phyloP scores from a whole-genome alignment of 1,140 invertebrate species.

The Atta texana region DNA sequence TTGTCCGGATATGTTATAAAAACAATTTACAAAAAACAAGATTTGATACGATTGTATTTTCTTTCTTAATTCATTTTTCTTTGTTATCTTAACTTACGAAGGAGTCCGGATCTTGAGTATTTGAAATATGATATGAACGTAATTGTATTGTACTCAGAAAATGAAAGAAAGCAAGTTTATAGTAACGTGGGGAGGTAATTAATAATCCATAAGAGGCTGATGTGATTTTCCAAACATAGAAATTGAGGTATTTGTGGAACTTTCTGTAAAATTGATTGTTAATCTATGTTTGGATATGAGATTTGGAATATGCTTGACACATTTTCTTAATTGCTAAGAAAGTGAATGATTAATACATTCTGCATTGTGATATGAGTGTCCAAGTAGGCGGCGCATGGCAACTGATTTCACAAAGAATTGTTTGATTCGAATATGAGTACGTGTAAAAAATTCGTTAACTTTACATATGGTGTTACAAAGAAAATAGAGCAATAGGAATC shows the following conservation, averaged over 20 bases:
- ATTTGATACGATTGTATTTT: neutral
- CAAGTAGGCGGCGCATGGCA: neutral
- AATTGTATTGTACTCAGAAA: conserved; percentile 3
- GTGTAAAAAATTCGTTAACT: conserved; percentile 55
- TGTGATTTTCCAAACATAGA: neutral
- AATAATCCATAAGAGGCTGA: conserved; percentile 34
- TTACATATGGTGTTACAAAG: conserved; percentile 30
- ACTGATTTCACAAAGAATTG: conserved; percentile 45
- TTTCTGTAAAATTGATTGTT: conserved; percentile 18
- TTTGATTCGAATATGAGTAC: neutral
- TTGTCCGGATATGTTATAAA: neutral
- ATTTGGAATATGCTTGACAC: neutral
- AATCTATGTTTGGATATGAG: conserved; percentile 32
- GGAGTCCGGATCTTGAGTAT: neutral
- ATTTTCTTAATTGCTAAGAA: conserved; percentile 23
- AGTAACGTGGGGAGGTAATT: neutral
- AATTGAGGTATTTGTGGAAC: conserved; percentile 16
- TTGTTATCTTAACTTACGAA: conserved; percentile 15
- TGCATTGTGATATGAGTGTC: neutral
- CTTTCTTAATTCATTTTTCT: conserved; percentile 37
- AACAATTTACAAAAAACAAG: neutral
- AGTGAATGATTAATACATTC: conserved; percentile 43
- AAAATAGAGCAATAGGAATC: too few relatives aligned
- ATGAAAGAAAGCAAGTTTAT: conserved; percentile 1
- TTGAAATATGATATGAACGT: neutral